Base-by-base conservation (phyloP, 2,797 vertebrate species). In the Vultur gryphus region DNA sequence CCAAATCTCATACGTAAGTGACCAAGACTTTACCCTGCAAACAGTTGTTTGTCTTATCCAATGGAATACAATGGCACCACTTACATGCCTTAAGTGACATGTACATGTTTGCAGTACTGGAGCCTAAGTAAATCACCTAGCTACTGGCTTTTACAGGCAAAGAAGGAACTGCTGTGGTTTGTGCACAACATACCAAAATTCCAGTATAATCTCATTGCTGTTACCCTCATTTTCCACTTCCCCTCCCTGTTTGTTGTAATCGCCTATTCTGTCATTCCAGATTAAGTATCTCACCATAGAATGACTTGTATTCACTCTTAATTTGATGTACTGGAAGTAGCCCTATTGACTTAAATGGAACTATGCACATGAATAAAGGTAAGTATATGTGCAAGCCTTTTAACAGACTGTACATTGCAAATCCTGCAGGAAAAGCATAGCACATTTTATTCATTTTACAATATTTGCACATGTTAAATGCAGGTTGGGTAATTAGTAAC, bases 141-240 rank as follows among this genome's bases (percentile, higher is more conserved):
- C 78, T 83, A 54, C 43, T 7, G 25, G 52, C 44, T 75, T 93
- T 71, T 39, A 81, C 24, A 62, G 72, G 46, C 46, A 49, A 54
- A 84, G 57, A 93, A 69, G 55, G 55, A 89, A 89, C 66, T 70
- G 48, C 20, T 0, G 0, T 43, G 58, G 37, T 89, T 89, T 76
- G 46, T 46, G 73, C 14, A 72, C 51, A 84, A 51, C 39, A 33
- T 13, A 81, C 18, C 75, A 87, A 66, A 94, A 77, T 82, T 89
- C 75, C 95, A 83, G 44, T 31, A 77, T 89, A 95, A 94, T 84
- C 87, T 89, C 71, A 59, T 51, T 77, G 70, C 59, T 66, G 33
- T 89, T 87, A 94, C 59, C 28, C 35, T 92, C 19, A 48, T 70
- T 96, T 95, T 89, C 90, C 83, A 89, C 33, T 82, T 94, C 92